Evolutionary conservation across 2,113 vertebrate species (phyloP).

Genomic region (Eurypyga helias): DNA sequence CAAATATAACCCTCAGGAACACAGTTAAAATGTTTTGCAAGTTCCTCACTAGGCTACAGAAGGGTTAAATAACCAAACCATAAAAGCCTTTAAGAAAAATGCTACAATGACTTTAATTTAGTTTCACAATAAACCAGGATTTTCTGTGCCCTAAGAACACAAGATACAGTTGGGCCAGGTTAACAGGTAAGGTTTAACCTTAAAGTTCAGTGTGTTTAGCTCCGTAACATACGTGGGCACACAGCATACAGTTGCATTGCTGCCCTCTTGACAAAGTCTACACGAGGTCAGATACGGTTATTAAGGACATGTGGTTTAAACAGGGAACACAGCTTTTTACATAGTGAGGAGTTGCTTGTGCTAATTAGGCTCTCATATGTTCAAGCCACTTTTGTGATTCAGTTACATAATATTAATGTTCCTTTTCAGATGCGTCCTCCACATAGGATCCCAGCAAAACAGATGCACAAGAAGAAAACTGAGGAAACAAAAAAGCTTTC

Average conservation of each 20-base stretch:
- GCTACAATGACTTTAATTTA: not conserved
- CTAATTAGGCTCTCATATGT: not conserved
- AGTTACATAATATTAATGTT: not conserved
- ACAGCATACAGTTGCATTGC: rapidly evolving
- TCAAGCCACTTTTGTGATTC: not conserved
- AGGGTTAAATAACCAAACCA: not conserved
- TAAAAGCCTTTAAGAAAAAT: not conserved
- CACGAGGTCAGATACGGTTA: not conserved
- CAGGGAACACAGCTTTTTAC: not conserved
- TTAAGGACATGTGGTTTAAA: not conserved
- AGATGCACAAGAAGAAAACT: not conserved
- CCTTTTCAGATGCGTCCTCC: not conserved
- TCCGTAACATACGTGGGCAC: not conserved
- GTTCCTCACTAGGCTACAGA: not conserved
- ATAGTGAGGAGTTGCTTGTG: not conserved
- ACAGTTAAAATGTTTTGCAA: not conserved
- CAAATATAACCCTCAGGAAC: not conserved
- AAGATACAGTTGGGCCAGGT: not conserved
- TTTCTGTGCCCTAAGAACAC: not conserved
- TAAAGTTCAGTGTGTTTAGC: not conserved
- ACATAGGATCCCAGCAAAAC: not conserved
- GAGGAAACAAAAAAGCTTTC: not conserved
- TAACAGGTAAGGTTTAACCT: not conserved
- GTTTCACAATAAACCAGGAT: not conserved
- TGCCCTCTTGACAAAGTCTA: not conserved